Conservation (phyloP, 2,888 invertebrate genomes). For the Lypha dubia region DNA sequence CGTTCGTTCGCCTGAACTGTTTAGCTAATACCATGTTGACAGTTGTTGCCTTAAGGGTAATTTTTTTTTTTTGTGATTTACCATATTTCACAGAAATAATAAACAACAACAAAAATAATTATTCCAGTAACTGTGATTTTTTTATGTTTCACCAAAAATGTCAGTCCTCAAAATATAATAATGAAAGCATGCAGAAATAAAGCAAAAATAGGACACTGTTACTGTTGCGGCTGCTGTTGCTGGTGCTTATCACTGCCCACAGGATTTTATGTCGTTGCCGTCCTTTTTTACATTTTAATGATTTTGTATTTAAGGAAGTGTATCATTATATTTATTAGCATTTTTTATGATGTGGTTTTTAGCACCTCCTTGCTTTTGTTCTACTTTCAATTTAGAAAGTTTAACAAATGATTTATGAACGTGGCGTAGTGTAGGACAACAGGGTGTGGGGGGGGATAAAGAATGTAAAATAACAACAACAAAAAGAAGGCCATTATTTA, state of each 20-base stretch:
- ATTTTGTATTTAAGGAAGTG: slow-evolving; percentile 64
- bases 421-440: neutral
- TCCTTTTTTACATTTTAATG: slow-evolving; percentile 57
- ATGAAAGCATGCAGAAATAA: neutral
- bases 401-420: slow-evolving; percentile 56
- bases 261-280: slow-evolving; percentile 37
- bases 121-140: slow-evolving; percentile 9
- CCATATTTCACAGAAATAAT: slow-evolving; percentile 36
- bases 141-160: slow-evolving; percentile 17
- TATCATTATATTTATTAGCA: slow-evolving; percentile 66
- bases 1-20: slow-evolving; percentile 9
- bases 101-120: slow-evolving; percentile 36
- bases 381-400: neutral
- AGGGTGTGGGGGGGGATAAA: neutral
- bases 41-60: slow-evolving; percentile 64
- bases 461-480: neutral
- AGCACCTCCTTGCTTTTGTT: slow-evolving; percentile 63
- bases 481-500: slow-evolving; percentile 39
- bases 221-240: slow-evolving; percentile 6
- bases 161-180: slow-evolving; percentile 30
- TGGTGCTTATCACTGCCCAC: slow-evolving; percentile 57
- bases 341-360: slow-evolving; percentile 66
- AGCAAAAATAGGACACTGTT: slow-evolving; percentile 10
- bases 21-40: slow-evolving; percentile 70
- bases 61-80: slow-evolving; percentile 67